Conservation (phyloP, 2,113 vertebrate genomes). For the Lagopus muta region DNA sequence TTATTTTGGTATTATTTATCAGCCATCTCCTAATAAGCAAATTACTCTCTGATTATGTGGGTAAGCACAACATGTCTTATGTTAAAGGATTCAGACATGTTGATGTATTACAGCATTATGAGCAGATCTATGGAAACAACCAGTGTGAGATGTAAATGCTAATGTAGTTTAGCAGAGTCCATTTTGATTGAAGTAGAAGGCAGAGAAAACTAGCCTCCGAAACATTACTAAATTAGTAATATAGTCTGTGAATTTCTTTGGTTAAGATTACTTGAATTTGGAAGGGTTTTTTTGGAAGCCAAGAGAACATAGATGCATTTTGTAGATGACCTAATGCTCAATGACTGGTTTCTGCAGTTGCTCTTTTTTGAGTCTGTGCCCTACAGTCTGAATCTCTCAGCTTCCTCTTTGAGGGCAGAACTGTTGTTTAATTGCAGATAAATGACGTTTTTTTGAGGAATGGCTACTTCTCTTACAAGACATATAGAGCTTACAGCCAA, state of each 20-base stretch:
- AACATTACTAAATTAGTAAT: not conserved
- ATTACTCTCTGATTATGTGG: not conserved
- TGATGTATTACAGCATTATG: not conserved
- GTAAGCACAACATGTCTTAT: not conserved
- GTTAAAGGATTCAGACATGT: not conserved
- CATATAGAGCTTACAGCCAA: rapidly evolving
- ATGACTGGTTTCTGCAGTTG: not conserved
- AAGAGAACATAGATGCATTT: not conserved
- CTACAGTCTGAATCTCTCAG: not conserved
- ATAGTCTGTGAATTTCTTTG: not conserved
- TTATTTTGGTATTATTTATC: not conserved
- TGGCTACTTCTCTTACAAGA: not conserved
- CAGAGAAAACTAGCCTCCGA: not conserved
- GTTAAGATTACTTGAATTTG: not conserved
- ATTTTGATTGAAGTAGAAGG: not conserved
- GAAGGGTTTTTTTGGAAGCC: not conserved
- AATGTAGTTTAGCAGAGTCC: not conserved
- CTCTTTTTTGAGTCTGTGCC: not conserved
- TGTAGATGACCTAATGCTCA: not conserved
- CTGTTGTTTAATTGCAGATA: not conserved
- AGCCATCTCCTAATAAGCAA: not conserved
- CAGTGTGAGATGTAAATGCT: not conserved
- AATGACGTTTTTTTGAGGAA: not conserved
- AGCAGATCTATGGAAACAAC: not conserved
- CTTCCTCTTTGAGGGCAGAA: not conserved